Conservation (phyloP, 2,797 vertebrate genomes). For the Neoniphon sammara region DNA sequence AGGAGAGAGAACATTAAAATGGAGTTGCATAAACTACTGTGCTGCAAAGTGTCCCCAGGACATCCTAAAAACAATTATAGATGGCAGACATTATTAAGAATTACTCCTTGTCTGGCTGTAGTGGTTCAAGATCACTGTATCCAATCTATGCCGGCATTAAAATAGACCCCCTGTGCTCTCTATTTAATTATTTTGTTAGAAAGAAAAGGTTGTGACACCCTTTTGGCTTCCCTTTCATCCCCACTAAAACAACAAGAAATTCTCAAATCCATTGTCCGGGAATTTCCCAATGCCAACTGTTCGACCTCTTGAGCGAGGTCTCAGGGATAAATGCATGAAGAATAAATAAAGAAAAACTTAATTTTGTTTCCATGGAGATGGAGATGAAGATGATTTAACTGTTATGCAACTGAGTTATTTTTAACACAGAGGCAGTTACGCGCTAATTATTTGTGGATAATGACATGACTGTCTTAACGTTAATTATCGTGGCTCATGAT, state of each 20-base stretch:
- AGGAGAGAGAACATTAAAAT: too few species aligned
- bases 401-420: slow-evolving; percentile 32
- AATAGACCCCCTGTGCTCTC: too few species aligned
- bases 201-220: neutral
- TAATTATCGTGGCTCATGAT: slow-evolving; percentile 36
- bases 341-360: slow-evolving; percentile 1
- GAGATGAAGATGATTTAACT: slow-evolving; percentile 22
- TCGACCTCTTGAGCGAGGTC: neutral
- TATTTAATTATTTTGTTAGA: neutral
- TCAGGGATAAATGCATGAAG: neutral
- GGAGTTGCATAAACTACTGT: too few species aligned
- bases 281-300: neutral
- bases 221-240: neutral
- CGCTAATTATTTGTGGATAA: slow-evolving; percentile 54
- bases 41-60: too few species aligned
- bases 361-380: slow-evolving; percentile 43
- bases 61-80: too few species aligned
- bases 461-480: slow-evolving; percentile 41
- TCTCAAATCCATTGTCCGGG: neutral
- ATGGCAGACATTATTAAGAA: too few species aligned
- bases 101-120: too few species aligned
- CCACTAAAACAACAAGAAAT: neutral
- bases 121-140: too few species aligned
- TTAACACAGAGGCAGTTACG: slow-evolving; percentile 19
- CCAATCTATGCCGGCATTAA: too few species aligned